These are phyloP conservation scores for Misgurnus mizolepis DNA, from an alignment of 2,113 vertebrate species.

Conservation along the genomic window DNA sequence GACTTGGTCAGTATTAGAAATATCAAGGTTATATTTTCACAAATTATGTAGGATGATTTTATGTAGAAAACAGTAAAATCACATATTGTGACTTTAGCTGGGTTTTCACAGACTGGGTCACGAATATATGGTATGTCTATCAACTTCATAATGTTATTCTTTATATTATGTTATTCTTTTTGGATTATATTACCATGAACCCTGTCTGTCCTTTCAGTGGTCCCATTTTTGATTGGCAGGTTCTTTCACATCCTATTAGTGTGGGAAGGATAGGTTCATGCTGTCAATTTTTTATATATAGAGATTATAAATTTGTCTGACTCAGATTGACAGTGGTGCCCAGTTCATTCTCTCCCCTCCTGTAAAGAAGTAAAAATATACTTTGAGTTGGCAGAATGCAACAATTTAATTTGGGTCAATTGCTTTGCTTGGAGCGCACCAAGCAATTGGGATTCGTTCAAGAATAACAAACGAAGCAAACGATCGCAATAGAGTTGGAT, in stretches of 20 bases:
- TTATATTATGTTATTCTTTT: not conserved
- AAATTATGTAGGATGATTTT: no score
- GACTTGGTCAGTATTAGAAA: no score
- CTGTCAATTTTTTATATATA: not conserved
- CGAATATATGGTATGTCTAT: not conserved
- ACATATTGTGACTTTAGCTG: no score
- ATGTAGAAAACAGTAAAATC: no score
- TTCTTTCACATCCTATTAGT: not conserved
- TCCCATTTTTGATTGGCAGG: not conserved
- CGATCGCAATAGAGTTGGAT: not conserved
- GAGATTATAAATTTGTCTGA: constrained; percentile 22
- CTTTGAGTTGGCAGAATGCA: constrained; percentile 17
- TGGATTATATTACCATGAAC: not conserved
- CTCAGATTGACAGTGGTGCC: constrained; percentile 5
- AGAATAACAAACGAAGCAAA: constrained; percentile 21
- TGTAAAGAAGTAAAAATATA: constrained; percentile 30
- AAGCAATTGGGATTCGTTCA: constrained; percentile 13
- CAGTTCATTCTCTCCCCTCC: not conserved
- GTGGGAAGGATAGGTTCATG: constrained; percentile 9
- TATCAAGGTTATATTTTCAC: no score
- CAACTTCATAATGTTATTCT: not conserved
- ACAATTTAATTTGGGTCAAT: constrained; percentile 15
- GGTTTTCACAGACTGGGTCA: no score
- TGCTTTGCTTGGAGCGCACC: constrained; percentile 31
- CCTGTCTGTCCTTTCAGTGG: not conserved